Evolutionary conservation across 2,113 vertebrate genomes (phyloP).

Genomic region (Dascyllus trimaculatus): DNA sequence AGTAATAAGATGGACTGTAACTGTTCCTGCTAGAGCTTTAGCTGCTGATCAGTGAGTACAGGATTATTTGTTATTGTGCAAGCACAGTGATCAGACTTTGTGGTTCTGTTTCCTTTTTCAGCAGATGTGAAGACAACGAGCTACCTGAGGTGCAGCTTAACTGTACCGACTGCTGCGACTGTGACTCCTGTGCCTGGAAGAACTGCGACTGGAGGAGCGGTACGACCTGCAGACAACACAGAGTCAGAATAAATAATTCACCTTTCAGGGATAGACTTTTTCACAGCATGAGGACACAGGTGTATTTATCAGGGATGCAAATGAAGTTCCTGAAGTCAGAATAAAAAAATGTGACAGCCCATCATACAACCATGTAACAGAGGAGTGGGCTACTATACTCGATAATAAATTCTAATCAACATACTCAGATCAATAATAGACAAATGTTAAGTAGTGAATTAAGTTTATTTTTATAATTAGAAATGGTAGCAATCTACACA

Average conservation of each 20-base stretch:
- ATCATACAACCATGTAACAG: too few relatives aligned
- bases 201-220: constrained; percentile 92
- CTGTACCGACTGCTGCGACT: constrained; percentile 94
- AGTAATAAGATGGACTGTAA: background rate
- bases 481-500: too few relatives aligned
- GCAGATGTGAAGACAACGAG: background rate
- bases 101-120: constrained; percentile 29
- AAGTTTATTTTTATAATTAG: too few relatives aligned
- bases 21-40: constrained; percentile 14
- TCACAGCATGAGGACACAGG: too few relatives aligned
- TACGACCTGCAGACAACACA: constrained; percentile 84
- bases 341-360: too few relatives aligned
- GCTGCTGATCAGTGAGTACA: constrained; percentile 1
- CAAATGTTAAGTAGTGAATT: too few relatives aligned
- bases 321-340: too few relatives aligned
- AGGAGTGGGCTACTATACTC: too few relatives aligned
- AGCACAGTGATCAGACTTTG: constrained; percentile 41
- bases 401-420: too few relatives aligned
- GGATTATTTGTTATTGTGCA: background rate
- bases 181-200: constrained; percentile 90
- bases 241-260: background rate
- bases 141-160: constrained; percentile 73
- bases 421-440: too few relatives aligned
- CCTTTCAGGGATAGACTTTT: background rate
- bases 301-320: too few relatives aligned